Conservation (phyloP, 2,797 vertebrate species). For the Graptemys geographica region DNA sequence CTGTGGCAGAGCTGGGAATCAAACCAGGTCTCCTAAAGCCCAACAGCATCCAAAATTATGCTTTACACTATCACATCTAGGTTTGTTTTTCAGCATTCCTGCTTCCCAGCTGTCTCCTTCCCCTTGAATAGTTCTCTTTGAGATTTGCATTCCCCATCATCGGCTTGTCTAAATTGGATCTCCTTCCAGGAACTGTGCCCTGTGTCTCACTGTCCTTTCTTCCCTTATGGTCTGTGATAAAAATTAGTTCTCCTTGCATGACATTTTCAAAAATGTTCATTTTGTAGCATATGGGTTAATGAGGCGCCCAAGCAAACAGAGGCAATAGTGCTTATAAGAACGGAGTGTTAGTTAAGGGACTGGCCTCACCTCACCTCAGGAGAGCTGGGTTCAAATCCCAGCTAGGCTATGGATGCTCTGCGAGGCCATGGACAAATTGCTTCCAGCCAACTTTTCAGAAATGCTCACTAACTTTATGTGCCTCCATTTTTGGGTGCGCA, state of each 20-base stretch:
- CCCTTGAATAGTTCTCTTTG: neutral
- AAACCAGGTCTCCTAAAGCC: neutral
- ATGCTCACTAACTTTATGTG: too few species aligned
- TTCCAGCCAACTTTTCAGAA: too few species aligned
- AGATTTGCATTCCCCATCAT: neutral
- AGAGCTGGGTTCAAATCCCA: too few species aligned
- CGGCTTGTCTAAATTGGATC: neutral
- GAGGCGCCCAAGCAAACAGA: too few species aligned
- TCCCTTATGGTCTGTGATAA: neutral
- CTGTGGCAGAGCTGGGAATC: neutral
- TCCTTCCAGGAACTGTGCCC: neutral
- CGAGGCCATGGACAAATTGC: too few species aligned
- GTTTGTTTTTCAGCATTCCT: neutral
- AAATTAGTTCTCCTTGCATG: too few species aligned
- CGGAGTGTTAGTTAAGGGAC: too few species aligned
- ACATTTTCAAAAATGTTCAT: too few species aligned
- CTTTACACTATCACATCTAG: neutral
- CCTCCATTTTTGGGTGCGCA: neutral
- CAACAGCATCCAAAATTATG: neutral
- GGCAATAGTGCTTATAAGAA: too few species aligned
- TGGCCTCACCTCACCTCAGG: too few species aligned
- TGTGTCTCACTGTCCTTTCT: neutral
- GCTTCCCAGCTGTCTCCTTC: neutral
- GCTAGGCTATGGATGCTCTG: too few species aligned
- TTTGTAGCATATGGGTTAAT: too few species aligned